Base-by-base conservation (phyloP, 2,113 vertebrate genomes). In the Leptodactylus fuscus region DNA sequence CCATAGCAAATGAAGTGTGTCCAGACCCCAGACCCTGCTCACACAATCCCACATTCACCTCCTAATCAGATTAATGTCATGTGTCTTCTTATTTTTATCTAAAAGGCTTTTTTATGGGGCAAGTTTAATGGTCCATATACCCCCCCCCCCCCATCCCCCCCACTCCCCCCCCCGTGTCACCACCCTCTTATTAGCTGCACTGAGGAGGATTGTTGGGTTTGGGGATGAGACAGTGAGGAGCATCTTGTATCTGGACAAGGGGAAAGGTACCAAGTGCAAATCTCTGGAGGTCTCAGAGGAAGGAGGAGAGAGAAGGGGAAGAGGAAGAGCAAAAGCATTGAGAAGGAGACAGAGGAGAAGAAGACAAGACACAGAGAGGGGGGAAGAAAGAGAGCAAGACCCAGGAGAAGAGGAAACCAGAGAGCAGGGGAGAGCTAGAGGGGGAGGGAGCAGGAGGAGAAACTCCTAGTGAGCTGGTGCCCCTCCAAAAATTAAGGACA, bases 111-210 rank as follows among this genome's bases (percentile, higher is more conserved):
- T 90, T 84, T 83, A 83, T 51, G 81, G 86, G 87, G 92, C 85
- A 94, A 88, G 88, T 92, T 87, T 87, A 89, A 91, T 93, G 92
- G 90, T 70, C 85, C 87, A 9, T 73, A n/a, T 20, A 0, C 7
- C 6, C 36, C 53, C 77, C 44, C 36, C 41, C 88, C 88, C 53
- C n/a, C n/a, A n/a, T n/a, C n/a, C n/a, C n/a, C n/a, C n/a, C n/a
- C n/a, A n/a, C n/a, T n/a, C 55, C 22, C 87, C 90, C 93, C 92
- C 89, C 86, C 90, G 91, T 93, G 91, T 92, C 94, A 92, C 94
- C 92, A 94, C 94, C 94, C 91, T 89, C 91, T 92, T 91, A 94
- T 94, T 94, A 94, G 91, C 92, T 93, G 84, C 89, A 89, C 92
- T 92, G 90, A 92, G 91, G 89, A 92, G 90, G 90, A 86, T 89